A percentile compares a stretch with the other conserved stretches of the same genome.
Conservation (phyloP, 1,140 invertebrate species). For the Pseudomyrmex concolor region DNA sequence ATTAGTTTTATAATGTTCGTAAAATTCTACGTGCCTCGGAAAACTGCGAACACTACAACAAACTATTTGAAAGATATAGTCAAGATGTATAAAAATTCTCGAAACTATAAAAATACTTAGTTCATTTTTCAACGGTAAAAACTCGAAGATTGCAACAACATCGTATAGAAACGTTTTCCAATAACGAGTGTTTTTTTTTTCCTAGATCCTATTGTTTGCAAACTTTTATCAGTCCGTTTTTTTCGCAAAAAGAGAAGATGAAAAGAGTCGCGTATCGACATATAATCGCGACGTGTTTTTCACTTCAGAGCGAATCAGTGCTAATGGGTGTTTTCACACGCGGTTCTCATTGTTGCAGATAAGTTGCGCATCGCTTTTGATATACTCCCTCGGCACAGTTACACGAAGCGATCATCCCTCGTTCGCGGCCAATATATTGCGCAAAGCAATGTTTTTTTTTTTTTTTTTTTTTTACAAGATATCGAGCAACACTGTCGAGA, state of each 20-base stretch:
- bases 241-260: neutral
- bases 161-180: neutral
- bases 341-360: constrained; percentile 35
- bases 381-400: neutral
- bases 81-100: too few relatives aligned
- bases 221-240: constrained; percentile 15
- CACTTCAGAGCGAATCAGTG: constrained; percentile 76
- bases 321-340: constrained; percentile 79
- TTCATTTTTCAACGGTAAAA: neutral
- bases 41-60: too few relatives aligned
- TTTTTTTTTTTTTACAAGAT: neutral
- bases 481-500: neutral
- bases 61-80: too few relatives aligned
- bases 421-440: neutral
- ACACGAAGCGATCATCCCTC: neutral
- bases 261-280: constrained; percentile 34
- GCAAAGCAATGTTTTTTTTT: neutral
- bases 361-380: constrained; percentile 17
- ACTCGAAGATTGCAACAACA: neutral
- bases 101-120: too few relatives aligned
- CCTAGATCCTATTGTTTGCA: constrained; percentile 4
- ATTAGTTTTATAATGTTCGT: too few relatives aligned
- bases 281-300: constrained; percentile 79
- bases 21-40: too few relatives aligned
- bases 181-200: neutral